A percentile compares a stretch with the other conserved stretches of the same genome.
Conservation (phyloP, 2,113 vertebrate genomes). For the Aegypius monachus region DNA sequence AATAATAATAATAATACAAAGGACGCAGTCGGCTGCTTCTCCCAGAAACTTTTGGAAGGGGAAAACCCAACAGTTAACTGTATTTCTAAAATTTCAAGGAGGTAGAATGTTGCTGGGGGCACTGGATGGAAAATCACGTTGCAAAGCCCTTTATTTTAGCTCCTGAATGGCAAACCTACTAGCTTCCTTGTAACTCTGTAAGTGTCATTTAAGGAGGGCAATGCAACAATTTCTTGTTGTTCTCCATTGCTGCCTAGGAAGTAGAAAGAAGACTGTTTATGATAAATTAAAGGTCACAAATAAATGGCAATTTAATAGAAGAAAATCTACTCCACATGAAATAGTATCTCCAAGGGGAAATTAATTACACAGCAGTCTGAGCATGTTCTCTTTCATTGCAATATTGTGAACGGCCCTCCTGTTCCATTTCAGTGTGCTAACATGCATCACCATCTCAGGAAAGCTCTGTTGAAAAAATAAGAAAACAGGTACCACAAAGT, state of each 20-base stretch:
- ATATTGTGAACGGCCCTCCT: not conserved
- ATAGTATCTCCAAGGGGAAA: not conserved
- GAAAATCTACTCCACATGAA: not conserved
- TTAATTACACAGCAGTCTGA: slow-evolving; percentile 32
- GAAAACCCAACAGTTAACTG: not conserved
- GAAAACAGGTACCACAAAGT: not conserved
- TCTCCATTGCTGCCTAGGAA: not conserved
- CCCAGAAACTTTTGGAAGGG: not conserved
- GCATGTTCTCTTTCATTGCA: not conserved
- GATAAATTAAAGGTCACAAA: slow-evolving; percentile 19
- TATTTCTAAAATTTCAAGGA: not conserved
- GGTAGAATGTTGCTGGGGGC: not conserved
- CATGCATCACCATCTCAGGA: not conserved
- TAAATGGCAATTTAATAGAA: slow-evolving; percentile 7
- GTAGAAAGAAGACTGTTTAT: not conserved
- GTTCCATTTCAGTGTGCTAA: not conserved
- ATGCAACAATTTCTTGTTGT: not conserved
- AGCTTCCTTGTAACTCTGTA: not conserved
- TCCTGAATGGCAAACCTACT: not conserved
- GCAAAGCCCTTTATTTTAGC: not conserved
- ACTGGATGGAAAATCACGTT: not conserved
- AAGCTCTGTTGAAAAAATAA: not conserved
- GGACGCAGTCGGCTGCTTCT: not conserved
- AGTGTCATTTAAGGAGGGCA: slow-evolving; percentile 7
- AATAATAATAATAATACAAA: no score